Conservation (phyloP, 2,113 vertebrate species). For the Takifugu flavidus region DNA sequence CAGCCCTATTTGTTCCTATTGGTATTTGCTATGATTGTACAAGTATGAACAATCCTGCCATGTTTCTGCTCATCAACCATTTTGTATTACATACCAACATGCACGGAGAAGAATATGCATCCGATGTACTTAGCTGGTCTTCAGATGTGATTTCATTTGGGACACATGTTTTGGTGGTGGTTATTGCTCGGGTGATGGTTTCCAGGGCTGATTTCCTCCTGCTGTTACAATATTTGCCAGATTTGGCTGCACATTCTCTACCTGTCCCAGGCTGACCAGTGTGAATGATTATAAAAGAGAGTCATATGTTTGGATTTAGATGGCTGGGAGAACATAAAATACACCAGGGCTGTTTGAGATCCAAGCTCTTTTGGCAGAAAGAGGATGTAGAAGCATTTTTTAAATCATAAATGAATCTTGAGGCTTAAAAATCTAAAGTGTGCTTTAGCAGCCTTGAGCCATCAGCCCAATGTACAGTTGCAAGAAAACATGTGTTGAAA, state of each 20-base stretch:
- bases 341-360: too few species aligned
- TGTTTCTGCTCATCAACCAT: conserved; percentile 24
- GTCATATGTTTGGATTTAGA: too few species aligned
- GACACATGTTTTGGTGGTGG: conserved; percentile 14
- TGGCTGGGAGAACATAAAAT: too few species aligned
- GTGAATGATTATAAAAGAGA: too few species aligned
- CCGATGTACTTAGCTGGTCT: conserved; percentile 11
- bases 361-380: too few species aligned
- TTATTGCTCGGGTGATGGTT: conserved; percentile 13
- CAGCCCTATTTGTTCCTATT: conserved; percentile 36
- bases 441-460: too few species aligned
- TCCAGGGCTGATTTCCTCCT: conserved; percentile 3
- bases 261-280: too few species aligned
- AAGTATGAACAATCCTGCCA: conserved; percentile 9
- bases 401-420: too few species aligned
- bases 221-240: neutral
- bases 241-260: conserved; percentile 18
- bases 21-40: conserved; percentile 36
- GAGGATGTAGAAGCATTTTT: too few species aligned
- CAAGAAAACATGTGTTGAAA: too few species aligned
- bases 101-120: conserved; percentile 38
- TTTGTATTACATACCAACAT: conserved; percentile 29
- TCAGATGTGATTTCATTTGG: conserved; percentile 24
- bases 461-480: too few species aligned
- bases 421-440: too few species aligned